Conservation (phyloP, 2,888 invertebrate genomes). For the Rhodophaea formosa region DNA sequence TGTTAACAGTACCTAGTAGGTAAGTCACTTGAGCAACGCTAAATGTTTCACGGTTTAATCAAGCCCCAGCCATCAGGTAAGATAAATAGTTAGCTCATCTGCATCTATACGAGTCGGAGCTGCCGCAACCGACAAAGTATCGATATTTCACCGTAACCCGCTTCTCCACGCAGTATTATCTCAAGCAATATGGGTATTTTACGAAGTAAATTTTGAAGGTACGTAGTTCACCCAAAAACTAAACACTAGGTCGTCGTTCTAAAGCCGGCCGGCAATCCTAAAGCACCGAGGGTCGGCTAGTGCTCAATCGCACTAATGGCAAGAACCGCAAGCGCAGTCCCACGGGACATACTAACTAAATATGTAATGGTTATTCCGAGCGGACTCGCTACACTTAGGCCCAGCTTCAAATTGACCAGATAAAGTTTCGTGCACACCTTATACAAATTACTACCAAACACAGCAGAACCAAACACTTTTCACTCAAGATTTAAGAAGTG, state of each 20-base stretch:
- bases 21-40: conserved; percentile 55
- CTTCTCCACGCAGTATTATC: conserved; percentile 26
- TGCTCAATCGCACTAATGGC: conserved; percentile 75
- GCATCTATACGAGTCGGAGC: conserved; percentile 77
- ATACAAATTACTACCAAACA: conserved; percentile 28
- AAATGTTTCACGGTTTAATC: conserved; percentile 80
- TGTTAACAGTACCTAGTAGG: conserved; percentile 38
- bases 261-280: conserved; percentile 32
- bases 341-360: conserved; percentile 69
- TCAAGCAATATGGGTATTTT: background rate
- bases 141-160: conserved; percentile 63
- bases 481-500: background rate
- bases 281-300: conserved; percentile 44
- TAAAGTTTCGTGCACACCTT: conserved; percentile 42
- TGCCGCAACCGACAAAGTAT: conserved; percentile 62
- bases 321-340: conserved; percentile 71
- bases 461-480: background rate
- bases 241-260: conserved; percentile 1
- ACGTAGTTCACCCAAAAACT: background rate
- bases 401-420: conserved; percentile 53
- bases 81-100: conserved; percentile 80
- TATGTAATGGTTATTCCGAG: conserved; percentile 69
- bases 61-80: conserved; percentile 76
- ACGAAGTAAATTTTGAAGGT: background rate
- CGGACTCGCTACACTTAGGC: conserved; percentile 57